Evolutionary conservation across 2,888 invertebrate species (phyloP).

Genomic region (Alloscopus bannaensis): DNA sequence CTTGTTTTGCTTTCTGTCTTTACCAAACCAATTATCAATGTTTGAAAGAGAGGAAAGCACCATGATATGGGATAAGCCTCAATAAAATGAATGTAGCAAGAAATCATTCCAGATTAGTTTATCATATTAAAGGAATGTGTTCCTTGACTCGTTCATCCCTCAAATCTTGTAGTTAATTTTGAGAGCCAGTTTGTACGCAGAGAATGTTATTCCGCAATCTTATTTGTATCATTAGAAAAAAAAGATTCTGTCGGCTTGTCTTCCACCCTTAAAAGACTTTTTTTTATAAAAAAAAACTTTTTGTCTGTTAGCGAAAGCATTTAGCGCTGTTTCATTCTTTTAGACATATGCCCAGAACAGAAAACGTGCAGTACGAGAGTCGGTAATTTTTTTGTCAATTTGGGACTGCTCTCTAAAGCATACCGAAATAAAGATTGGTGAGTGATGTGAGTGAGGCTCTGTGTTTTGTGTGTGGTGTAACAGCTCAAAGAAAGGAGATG

Average conservation of each 20-base stretch:
- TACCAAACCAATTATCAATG: constrained; percentile 26
- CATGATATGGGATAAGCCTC: too few species aligned
- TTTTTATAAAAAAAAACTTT: too few species aligned
- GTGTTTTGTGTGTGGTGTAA: background rate
- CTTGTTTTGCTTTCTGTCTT: too few species aligned
- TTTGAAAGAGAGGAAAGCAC: too few species aligned
- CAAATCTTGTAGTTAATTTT: too few species aligned
- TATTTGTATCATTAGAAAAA: background rate
- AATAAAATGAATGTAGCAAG: too few species aligned
- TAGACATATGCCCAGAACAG: background rate
- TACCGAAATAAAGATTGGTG: constrained; percentile 20
- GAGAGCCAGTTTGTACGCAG: too few species aligned
- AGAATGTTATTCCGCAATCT: too few species aligned
- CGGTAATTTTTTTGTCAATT: constrained; percentile 19
- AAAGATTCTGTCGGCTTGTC: background rate
- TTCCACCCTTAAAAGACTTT: too few species aligned
- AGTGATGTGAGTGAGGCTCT: constrained; percentile 4
- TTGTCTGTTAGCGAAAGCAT: constrained; percentile 11
- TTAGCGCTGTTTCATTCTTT: constrained; percentile 10
- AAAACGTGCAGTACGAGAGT: background rate
- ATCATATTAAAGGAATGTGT: too few species aligned
- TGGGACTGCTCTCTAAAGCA: constrained; percentile 5
- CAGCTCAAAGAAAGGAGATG: constrained; percentile 18
- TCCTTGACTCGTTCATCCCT: too few species aligned
- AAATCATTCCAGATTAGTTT: too few species aligned